Evolutionary conservation across 1,140 invertebrate species (phyloP).

Genomic region (Aphelinus certus): DNA sequence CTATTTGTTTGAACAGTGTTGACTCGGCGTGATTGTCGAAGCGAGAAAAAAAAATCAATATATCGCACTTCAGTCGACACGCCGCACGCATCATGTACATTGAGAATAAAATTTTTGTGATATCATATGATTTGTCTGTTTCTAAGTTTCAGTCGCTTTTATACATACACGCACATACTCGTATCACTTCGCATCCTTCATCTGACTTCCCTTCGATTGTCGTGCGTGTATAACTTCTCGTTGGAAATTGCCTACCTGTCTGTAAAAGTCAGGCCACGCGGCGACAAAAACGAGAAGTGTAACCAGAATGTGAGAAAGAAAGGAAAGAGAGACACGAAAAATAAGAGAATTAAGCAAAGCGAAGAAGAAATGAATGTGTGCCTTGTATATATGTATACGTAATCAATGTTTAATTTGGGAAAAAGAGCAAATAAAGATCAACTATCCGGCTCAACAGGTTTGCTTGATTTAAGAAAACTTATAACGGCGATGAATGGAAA

Average conservation of each 20-base stretch:
- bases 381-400: not conserved
- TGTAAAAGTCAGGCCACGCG: constrained; percentile 6
- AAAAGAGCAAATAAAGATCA: constrained; percentile 16
- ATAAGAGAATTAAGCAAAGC: not conserved
- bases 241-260: not conserved
- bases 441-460: constrained; percentile 19
- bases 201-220: not conserved
- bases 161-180: no score
- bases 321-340: not conserved
- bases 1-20: no score
- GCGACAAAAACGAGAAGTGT: not conserved
- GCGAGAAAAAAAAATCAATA: no score
- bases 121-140: not conserved
- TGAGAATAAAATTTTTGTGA: no score
- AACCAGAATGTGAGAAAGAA: not conserved
- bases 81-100: no score
- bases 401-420: not conserved
- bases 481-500: constrained; percentile 16
- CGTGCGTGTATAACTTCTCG: not conserved
- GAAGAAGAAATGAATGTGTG: constrained; percentile 11
- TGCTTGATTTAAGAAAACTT: constrained; percentile 15
- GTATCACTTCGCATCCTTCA: not conserved
- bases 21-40: no score
- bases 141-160: constrained; percentile 8
- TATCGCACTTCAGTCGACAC: no score